Evolutionary conservation across 2,888 invertebrate genomes (phyloP).

Genomic region (Sinohyriopsis cumingii): DNA sequence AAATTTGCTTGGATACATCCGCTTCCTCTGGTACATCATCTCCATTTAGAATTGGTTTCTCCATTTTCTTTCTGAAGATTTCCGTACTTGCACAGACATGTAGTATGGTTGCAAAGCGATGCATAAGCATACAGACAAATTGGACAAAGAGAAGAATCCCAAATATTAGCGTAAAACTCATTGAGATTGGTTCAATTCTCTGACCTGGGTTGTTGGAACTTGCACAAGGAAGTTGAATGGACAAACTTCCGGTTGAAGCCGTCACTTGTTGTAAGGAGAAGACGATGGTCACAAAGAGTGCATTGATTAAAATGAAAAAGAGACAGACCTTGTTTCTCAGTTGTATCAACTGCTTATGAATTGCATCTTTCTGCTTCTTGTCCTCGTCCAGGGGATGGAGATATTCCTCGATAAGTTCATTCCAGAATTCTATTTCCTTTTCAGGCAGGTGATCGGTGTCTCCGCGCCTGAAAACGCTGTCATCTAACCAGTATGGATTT

Average conservation of each 20-base stretch:
- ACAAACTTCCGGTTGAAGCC: constrained; percentile 27
- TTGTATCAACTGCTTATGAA: constrained; percentile 81
- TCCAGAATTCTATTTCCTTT: constrained; percentile 85
- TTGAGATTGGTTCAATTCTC: constrained; percentile 50
- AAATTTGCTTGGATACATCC: constrained; percentile 5
- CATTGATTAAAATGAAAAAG: constrained; percentile 95
- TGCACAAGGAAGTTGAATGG: constrained; percentile 30
- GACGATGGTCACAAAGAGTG: constrained; percentile 97
- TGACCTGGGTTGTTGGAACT: constrained; percentile 8
- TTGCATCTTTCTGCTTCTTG: constrained; percentile 78
- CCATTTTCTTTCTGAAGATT: constrained; percentile 34
- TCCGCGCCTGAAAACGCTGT: constrained; percentile 17
- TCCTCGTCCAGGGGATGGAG: constrained; percentile 94
- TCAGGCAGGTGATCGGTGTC: constrained; percentile 73
- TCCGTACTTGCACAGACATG: constrained; percentile 94
- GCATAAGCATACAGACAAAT: constrained; percentile 93
- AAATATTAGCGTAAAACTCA: constrained; percentile 53
- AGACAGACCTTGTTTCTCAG: constrained; percentile 84
- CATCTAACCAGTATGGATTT: constrained; percentile 49
- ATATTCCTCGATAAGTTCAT: constrained; percentile 93
- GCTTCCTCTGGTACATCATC: constrained; percentile 4
- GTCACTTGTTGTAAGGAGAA: constrained; percentile 94
- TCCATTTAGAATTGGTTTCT: no score
- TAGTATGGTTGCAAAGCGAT: constrained; percentile 96
- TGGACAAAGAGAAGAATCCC: constrained; percentile 53